A percentile compares a stretch with the other conserved stretches of the same genome.
These are phyloP conservation scores for Drosophila sordidula DNA, from an alignment of 2,888 invertebrate species.

Conservation along the genomic window DNA sequence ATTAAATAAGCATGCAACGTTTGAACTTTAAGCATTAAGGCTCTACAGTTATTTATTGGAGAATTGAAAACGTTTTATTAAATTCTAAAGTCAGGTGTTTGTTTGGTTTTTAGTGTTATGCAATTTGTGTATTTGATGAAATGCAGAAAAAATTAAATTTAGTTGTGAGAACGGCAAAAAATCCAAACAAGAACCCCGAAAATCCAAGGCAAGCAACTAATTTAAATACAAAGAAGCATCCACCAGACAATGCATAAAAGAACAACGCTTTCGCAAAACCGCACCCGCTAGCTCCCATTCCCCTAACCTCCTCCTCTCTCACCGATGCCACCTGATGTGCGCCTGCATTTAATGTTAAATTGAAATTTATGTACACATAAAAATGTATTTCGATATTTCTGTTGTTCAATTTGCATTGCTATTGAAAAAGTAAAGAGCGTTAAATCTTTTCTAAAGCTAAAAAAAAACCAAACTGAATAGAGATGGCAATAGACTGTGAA, in stretches of 20 bases:
- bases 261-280: conserved; percentile 54
- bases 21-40: conserved; percentile 63
- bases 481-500: conserved; percentile 24
- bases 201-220: conserved; percentile 71
- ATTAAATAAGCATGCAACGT: conserved; percentile 37
- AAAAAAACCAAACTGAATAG: background rate
- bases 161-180: conserved; percentile 60
- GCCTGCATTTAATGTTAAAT: conserved; percentile 48
- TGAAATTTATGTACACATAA: conserved; percentile 63
- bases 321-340: background rate
- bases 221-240: conserved; percentile 72
- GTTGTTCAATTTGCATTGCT: conserved; percentile 62
- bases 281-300: background rate
- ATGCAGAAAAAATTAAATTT: conserved; percentile 54
- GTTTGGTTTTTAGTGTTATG: conserved; percentile 13
- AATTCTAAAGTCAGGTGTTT: conserved; percentile 30
- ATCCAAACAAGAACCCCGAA: conserved; percentile 45
- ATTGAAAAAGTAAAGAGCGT: conserved; percentile 43
- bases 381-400: conserved; percentile 49
- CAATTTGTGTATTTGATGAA: conserved; percentile 50
- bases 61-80: conserved; percentile 34
- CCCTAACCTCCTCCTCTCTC: background rate
- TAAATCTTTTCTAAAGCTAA: conserved; percentile 1
- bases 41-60: conserved; percentile 27
- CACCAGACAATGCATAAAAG: conserved; percentile 61